A percentile compares a stretch with the other conserved stretches of the same genome.
Evolutionary conservation across 2,888 invertebrate species (phyloP).

Genomic region (Prosapia bicincta): DNA sequence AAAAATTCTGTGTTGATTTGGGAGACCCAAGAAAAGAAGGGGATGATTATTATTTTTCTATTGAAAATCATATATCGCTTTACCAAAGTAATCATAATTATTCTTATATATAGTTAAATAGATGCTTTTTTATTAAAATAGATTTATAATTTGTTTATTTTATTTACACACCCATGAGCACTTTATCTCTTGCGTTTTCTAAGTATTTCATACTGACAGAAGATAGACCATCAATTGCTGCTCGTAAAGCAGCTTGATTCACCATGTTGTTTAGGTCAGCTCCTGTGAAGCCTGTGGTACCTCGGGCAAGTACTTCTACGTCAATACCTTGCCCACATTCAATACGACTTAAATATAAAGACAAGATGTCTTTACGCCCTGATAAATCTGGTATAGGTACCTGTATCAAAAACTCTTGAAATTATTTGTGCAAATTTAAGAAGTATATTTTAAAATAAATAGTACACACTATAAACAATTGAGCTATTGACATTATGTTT

Average conservation of each 20-base stretch:
- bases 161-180: constrained; percentile 14
- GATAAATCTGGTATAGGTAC: constrained; percentile 34
- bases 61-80: too few species aligned
- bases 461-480: too few species aligned
- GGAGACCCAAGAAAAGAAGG: too few species aligned
- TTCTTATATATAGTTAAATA: too few species aligned
- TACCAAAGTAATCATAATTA: too few species aligned
- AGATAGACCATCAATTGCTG: constrained; percentile 12
- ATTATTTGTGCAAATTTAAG: too few species aligned
- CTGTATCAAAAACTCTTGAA: not conserved
- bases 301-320: constrained; percentile 13
- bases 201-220: constrained; percentile 15
- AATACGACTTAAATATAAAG: constrained; percentile 16
- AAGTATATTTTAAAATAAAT: too few species aligned
- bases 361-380: constrained; percentile 34
- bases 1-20: too few species aligned
- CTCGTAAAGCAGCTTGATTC: constrained; percentile 30
- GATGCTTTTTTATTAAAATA: too few species aligned
- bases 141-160: too few species aligned
- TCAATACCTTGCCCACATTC: constrained; percentile 7
- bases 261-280: constrained; percentile 26
- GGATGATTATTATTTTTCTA: too few species aligned
- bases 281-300: constrained; percentile 28
- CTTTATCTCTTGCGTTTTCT: constrained; percentile 26
- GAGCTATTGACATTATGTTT: too few species aligned